Base-by-base conservation (phyloP, 2,113 vertebrate genomes). In the Conger conger region DNA sequence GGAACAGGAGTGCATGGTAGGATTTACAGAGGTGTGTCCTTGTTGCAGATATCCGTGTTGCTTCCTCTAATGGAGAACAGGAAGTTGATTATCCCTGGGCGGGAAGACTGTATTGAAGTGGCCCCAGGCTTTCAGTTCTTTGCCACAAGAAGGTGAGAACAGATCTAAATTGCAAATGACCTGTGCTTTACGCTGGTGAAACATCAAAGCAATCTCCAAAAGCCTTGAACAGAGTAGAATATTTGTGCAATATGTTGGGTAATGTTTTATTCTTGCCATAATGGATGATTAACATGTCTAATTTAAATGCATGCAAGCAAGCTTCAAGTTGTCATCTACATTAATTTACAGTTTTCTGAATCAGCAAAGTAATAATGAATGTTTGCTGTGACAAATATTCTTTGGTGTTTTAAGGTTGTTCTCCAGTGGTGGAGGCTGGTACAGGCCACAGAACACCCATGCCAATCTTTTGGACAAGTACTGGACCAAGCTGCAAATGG, bases 51-150 rank as follows among this genome's bases (percentile, higher is more conserved):
- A 82, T 99, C 98, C 3, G 95, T 98, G 54, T 93, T 99, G 76
- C 95, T 99, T 86, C 98, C 98, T 86, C 92, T 99, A 73, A 92
- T 99, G 97, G 98, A 99, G 92, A 99, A 97, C 89, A 96, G 92
- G 87, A 96, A 97, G 82, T 91, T 99, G 88, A 91, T 97, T 88
- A 97, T 99, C 94, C 97, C 98, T 82, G 98, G 98, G 30, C 92
- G 94, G 63, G 97, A 97, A 27, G 98, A 99, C 80, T 97, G 96
- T 87, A 94, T 99, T 33, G 97, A 98, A 89, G 96, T 97, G 45
- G 94, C 96, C 0, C 94, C 98, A 4, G 97, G 97, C 76, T 99
- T 99, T 92, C 98, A 99, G 68, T 97, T 99, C 88, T 99, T 99
- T 94, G 98, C 98, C 17, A 99, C 98, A 17, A 96, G 98, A 89